phyloP scores from a whole-genome alignment of 2,113 vertebrate species.

The Ceuthmochares aereus region DNA sequence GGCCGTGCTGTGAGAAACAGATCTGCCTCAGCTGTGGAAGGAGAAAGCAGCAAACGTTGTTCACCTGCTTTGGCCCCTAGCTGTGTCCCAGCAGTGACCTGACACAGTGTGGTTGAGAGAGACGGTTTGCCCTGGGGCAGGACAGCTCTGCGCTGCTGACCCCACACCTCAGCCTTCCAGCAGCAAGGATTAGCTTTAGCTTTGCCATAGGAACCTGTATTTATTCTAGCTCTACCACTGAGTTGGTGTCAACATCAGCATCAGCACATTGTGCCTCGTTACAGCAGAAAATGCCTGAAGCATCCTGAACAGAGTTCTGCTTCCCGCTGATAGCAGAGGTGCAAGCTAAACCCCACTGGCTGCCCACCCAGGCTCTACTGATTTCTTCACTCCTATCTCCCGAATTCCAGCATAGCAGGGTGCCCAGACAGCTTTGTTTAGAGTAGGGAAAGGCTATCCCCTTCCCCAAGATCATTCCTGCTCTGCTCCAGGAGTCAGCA shows the following conservation, averaged over 20 bases:
- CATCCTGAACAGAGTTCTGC: not conserved
- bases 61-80: not conserved
- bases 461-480: not conserved
- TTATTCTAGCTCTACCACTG: not conserved
- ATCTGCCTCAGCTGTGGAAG: not conserved
- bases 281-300: not conserved
- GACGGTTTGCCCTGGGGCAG: not conserved
- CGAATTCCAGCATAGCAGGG: rapidly evolving
- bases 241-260: not conserved
- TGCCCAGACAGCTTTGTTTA: not conserved
- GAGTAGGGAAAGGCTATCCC: not conserved
- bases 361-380: not conserved
- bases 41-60: not conserved
- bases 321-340: not conserved
- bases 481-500: not conserved
- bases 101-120: rapidly evolving
- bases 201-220: not conserved
- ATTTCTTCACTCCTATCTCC: not conserved
- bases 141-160: not conserved
- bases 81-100: not conserved
- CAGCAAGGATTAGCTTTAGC: not conserved
- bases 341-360: rapidly evolving
- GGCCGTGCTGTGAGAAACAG: not conserved
- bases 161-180: not conserved
- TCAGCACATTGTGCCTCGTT: not conserved